Base-by-base conservation (phyloP, 2,113 vertebrate genomes). In the Leptobrachium ailaonicum region DNA sequence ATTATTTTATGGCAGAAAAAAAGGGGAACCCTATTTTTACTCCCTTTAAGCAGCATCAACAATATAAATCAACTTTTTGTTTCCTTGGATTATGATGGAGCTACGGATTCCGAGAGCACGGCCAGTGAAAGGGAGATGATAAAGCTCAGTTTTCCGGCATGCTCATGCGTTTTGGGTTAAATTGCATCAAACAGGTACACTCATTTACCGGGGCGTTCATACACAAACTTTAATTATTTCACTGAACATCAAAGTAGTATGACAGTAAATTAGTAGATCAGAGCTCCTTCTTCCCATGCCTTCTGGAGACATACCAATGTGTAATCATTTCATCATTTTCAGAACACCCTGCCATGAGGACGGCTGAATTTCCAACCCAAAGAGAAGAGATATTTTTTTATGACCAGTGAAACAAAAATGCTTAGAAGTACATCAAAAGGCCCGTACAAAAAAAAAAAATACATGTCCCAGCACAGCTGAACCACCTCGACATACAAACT, bases 241-340 rank as follows among this genome's bases (percentile, higher is more conserved):
- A 45, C n/a, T n/a, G 2, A 42, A 66, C 44, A 73, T 73, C 78
- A 80, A 80, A 80, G 78, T 6, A 8, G 6, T 67, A 2, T 6
- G 8, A 72, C 53, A 54, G 60, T 58, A 69, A 73, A 81, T 41
- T 69, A 50, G 56, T 62, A 47, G 69, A 71, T 63, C 56, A 71
- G 5, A 64, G 62, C 42, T 41, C 20, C 40, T 58, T 20, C 13
- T 6, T 32, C 41, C 12, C 60, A 12, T 81, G 78, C 71, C 78
- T 80, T 68, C 78, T 68, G 71, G 78, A 74, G 71, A 74, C 78
- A 80, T 74, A 74, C 63, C 78, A 7, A 62, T 69, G 78, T 73
- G 71, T 74, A 74, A 80, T 80, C 78, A 74, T 74, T 80, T 80
- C 56, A 80, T 80, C 71, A 80, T 80, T 68, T 80, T 80, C 78